Conservation (phyloP, 1,140 invertebrate genomes). For the Habropoda laboriosa region DNA sequence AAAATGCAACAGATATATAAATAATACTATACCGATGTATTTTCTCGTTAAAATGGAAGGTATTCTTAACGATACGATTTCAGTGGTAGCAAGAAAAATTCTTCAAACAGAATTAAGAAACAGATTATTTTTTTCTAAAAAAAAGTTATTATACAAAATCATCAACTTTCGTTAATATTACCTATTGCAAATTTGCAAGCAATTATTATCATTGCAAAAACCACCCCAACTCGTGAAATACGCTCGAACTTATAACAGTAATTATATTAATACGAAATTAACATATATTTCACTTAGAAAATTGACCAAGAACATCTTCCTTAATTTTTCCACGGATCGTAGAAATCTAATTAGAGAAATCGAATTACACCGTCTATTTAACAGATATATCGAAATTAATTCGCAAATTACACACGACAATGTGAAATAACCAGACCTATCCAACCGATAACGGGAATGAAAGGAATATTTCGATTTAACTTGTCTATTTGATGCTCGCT, state of each 20-base stretch:
- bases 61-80: too few species aligned
- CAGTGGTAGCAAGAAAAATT: too few species aligned
- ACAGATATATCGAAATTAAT: background rate
- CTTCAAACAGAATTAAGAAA: background rate
- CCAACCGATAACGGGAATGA: slow-evolving; percentile 8
- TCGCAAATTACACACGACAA: background rate
- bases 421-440: background rate
- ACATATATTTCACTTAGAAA: background rate
- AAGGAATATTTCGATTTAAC: slow-evolving; percentile 37
- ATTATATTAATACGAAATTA: background rate
- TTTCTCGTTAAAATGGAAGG: too few species aligned
- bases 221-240: too few species aligned
- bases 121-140: background rate
- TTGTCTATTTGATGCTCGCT: slow-evolving; percentile 10
- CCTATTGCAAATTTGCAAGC: too few species aligned
- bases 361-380: too few species aligned
- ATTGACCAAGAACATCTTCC: background rate
- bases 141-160: too few species aligned
- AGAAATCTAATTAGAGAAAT: background rate
- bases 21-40: too few species aligned
- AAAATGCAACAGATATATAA: too few species aligned
- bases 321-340: background rate
- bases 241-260: too few species aligned
- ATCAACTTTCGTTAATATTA: too few species aligned
- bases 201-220: too few species aligned